These are phyloP conservation scores for Fragum sueziense DNA, from an alignment of 2,888 invertebrate genomes.

Conservation along the genomic window DNA sequence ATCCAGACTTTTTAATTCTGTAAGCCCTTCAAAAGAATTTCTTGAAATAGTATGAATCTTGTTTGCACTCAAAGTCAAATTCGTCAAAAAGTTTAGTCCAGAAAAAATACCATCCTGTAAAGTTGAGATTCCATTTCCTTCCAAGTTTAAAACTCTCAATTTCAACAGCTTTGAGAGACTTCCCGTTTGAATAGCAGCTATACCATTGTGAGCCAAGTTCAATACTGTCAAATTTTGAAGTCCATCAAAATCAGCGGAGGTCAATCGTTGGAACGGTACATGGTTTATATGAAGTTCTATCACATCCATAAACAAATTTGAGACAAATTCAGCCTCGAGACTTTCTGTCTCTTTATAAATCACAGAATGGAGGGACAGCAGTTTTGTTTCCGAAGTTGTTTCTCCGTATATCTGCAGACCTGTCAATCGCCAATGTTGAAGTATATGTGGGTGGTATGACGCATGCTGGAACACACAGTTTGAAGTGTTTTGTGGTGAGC, in stretches of 20 bases:
- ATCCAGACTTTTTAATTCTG: slow-evolving; percentile 48
- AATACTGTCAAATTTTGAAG: slow-evolving; percentile 27
- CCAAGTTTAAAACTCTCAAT: slow-evolving; percentile 39
- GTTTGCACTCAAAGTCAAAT: slow-evolving; percentile 68
- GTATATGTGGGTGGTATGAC: not conserved
- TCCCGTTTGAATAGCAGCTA: slow-evolving; percentile 29
- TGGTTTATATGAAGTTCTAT: slow-evolving; percentile 42
- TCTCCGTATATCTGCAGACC: not conserved
- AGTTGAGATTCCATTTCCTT: slow-evolving; percentile 33
- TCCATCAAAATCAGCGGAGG: slow-evolving; percentile 21
- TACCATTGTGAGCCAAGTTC: slow-evolving; percentile 41
- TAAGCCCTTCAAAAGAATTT: slow-evolving; percentile 46
- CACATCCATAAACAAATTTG: slow-evolving; percentile 20
- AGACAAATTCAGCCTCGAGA: not conserved
- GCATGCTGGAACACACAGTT: not conserved
- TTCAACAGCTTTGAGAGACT: slow-evolving; percentile 32
- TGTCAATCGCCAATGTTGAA: slow-evolving; percentile 4
- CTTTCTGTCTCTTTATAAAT: not conserved
- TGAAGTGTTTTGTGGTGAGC: not conserved
- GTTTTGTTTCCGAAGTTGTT: not conserved
- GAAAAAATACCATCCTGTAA: slow-evolving; percentile 63
- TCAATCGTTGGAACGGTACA: slow-evolving; percentile 35
- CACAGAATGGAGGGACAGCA: not conserved
- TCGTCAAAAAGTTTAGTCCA: slow-evolving; percentile 53
- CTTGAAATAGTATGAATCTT: slow-evolving; percentile 36